These are phyloP conservation scores for Hemiscyllium ocellatum DNA, from an alignment of 2,113 vertebrate genomes.

Conservation along the genomic window DNA sequence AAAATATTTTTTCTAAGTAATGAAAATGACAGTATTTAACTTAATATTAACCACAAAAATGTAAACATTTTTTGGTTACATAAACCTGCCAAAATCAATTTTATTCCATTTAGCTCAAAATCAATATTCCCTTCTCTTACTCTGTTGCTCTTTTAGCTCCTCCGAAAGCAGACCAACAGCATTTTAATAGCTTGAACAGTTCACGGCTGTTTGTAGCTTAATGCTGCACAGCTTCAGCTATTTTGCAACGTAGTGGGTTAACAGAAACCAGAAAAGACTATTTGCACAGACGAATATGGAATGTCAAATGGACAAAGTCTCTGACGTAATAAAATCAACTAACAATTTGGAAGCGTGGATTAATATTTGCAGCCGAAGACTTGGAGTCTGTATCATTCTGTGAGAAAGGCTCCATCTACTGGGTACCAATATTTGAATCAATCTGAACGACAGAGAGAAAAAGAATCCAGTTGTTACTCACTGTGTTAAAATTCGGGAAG, in stretches of 20 bases:
- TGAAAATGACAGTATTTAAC: neutral
- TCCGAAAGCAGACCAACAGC: conserved; percentile 40
- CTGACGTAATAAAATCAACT: conserved; percentile 2
- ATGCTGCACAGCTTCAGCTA: conserved; percentile 38
- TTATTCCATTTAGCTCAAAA: conserved; percentile 42
- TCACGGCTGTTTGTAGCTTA: conserved; percentile 36
- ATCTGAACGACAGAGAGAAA: neutral
- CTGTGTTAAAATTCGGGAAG: conserved; percentile 95
- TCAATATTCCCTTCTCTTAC: conserved; percentile 41
- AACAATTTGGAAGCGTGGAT: conserved; percentile 21
- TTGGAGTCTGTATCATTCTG: conserved; percentile 9
- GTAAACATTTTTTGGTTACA: conserved; percentile 48
- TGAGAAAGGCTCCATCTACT: conserved; percentile 31
- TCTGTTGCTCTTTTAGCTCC: neutral
- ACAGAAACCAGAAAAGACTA: neutral
- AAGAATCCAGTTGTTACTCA: conserved; percentile 57
- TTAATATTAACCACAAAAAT: conserved; percentile 40
- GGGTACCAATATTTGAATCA: conserved; percentile 18
- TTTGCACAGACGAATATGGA: conserved; percentile 35
- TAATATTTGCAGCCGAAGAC: neutral
- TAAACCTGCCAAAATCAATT: conserved; percentile 45
- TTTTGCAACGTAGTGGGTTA: conserved; percentile 18
- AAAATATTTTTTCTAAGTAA: neutral
- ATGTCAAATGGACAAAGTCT: neutral
- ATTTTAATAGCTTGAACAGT: conserved; percentile 16